A percentile compares a stretch with the other conserved stretches of the same genome.
Evolutionary conservation across 2,888 invertebrate species (phyloP).

Genomic region (Epirrhoe tristata): DNA sequence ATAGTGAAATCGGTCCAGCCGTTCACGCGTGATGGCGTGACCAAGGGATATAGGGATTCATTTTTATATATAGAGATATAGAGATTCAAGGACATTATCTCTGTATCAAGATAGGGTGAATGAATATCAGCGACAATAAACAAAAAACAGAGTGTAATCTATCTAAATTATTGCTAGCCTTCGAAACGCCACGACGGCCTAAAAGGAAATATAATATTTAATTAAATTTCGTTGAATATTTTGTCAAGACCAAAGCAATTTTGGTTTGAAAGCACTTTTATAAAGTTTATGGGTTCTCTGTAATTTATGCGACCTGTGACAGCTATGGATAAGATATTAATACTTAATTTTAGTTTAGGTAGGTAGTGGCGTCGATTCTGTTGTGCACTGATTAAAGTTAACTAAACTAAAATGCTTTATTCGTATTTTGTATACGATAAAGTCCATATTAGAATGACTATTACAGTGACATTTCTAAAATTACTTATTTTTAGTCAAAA

Average conservation of each 20-base stretch:
- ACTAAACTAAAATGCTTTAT: too few relatives aligned
- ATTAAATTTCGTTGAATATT: slow-evolving; percentile 33
- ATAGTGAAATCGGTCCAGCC: too few relatives aligned
- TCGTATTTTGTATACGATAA: too few relatives aligned
- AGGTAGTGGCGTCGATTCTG: too few relatives aligned
- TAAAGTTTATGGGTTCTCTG: slow-evolving; percentile 25
- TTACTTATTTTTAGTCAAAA: too few relatives aligned
- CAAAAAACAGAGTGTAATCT: slow-evolving; percentile 17
- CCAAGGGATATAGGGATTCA: too few relatives aligned
- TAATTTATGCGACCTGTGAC: slow-evolving; percentile 22
- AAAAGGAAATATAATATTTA: slow-evolving; percentile 34
- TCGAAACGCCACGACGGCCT: slow-evolving; percentile 15
- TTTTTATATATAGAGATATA: too few relatives aligned
- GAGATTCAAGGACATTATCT: neutral
- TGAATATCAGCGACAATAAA: slow-evolving; percentile 6
- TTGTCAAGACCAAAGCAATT: slow-evolving; percentile 29
- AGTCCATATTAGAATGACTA: too few relatives aligned
- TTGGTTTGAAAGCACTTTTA: slow-evolving; percentile 23
- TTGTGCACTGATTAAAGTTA: too few relatives aligned
- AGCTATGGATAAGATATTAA: slow-evolving; percentile 5
- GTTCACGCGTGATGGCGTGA: too few relatives aligned
- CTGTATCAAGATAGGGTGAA: neutral
- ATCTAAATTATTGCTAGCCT: slow-evolving; percentile 16
- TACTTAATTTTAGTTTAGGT: neutral
- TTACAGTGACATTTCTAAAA: too few relatives aligned